Percentiles rank a stretch among this genome's conserved stretches.
These are phyloP conservation scores for Phodopus roborovskii DNA, from an alignment of 2,113 vertebrate genomes.

Conservation along the genomic window DNA sequence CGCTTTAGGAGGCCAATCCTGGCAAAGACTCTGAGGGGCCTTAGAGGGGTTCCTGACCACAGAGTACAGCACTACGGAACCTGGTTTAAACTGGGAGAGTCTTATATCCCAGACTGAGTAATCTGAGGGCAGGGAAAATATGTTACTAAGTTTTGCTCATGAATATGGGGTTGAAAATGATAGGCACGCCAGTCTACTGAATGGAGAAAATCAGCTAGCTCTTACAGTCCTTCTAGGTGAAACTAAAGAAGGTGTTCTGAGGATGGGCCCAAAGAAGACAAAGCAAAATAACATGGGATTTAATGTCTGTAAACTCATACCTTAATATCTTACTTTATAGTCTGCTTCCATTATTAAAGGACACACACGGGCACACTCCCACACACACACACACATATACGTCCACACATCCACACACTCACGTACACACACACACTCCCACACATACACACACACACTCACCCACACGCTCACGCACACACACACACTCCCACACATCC, in stretches of 20 bases:
- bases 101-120: neutral
- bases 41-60: slow-evolving; percentile 14
- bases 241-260: neutral
- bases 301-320: slow-evolving; percentile 12
- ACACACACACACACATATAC: neutral
- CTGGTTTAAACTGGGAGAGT: slow-evolving; percentile 20
- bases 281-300: slow-evolving; percentile 27
- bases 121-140: neutral
- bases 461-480: too few species aligned
- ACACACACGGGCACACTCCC: neutral
- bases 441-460: too few species aligned
- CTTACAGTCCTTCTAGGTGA: neutral
- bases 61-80: slow-evolving; percentile 43
- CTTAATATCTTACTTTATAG: slow-evolving; percentile 25
- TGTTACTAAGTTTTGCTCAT: slow-evolving; percentile 54
- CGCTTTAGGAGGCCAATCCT: neutral
- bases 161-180: slow-evolving; percentile 38
- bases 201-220: slow-evolving; percentile 20
- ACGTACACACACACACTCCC: neutral
- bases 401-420: too few species aligned
- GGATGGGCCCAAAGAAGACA: slow-evolving; percentile 27
- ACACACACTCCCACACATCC: too few species aligned
- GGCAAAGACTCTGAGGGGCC: neutral
- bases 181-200: neutral
- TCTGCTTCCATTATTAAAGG: slow-evolving; percentile 40